These are phyloP conservation scores for Gonioctena quinquepunctata DNA, from an alignment of 1,140 invertebrate genomes.

Conservation along the genomic window DNA sequence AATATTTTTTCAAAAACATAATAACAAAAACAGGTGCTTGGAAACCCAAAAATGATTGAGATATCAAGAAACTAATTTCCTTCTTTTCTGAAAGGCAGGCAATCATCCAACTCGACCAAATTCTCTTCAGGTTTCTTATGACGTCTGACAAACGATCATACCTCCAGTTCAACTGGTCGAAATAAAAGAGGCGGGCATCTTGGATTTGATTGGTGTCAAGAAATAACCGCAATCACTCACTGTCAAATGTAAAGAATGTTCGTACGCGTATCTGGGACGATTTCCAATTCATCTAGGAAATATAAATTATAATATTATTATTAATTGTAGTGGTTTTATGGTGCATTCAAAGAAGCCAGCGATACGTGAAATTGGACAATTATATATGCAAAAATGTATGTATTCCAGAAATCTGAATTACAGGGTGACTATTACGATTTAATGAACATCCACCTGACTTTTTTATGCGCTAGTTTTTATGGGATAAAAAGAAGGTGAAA, in stretches of 20 bases:
- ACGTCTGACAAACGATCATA: conserved; percentile 9
- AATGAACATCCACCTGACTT: no score
- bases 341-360: neutral
- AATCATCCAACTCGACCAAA: neutral
- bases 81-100: neutral
- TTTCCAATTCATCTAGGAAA: neutral
- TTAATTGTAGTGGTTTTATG: neutral
- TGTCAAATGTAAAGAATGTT: conserved; percentile 4
- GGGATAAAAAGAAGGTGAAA: no score
- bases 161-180: conserved; percentile 1
- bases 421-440: no score
- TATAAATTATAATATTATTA: neutral
- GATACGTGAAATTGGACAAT: neutral
- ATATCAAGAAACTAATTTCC: conserved; percentile 10
- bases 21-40: neutral
- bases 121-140: conserved; percentile 3
- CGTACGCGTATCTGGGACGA: neutral
- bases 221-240: conserved; percentile 11
- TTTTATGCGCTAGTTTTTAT: no score
- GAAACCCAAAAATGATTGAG: conserved; percentile 1
- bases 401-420: no score
- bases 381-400: neutral
- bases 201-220: conserved; percentile 16
- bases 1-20: no score
- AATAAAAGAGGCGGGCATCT: conserved; percentile 11